Evolutionary conservation across 2,797 vertebrate genomes (phyloP).

Genomic region (Acanthurus tractus): DNA sequence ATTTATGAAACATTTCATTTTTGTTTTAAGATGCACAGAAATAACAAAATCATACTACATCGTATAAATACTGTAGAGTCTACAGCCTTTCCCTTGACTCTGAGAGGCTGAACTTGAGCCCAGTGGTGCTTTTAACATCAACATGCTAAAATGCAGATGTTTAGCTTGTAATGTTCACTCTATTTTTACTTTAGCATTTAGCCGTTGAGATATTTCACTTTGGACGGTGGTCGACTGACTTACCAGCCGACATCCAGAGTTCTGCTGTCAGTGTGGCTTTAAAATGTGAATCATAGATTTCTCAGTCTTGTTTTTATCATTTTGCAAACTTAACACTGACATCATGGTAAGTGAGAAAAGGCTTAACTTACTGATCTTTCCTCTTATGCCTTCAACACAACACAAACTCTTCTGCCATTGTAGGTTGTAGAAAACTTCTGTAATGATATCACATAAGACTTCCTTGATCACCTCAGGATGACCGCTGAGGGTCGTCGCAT

Average conservation of each 20-base stretch:
- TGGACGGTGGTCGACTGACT: not conserved
- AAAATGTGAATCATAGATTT: not conserved
- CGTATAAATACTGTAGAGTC: too few relatives aligned
- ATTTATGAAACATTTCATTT: too few relatives aligned
- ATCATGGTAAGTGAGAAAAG: not conserved
- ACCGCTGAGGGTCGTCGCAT: not conserved
- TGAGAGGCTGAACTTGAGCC: not conserved
- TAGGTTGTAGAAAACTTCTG: not conserved
- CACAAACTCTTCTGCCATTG: not conserved
- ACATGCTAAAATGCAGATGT: not conserved
- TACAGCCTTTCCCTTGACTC: not conserved
- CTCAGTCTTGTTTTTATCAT: too few relatives aligned
- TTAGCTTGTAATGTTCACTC: not conserved
- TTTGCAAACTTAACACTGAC: too few relatives aligned
- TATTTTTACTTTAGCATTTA: not conserved
- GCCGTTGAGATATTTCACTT: not conserved
- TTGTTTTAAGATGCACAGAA: too few relatives aligned
- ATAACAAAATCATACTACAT: too few relatives aligned
- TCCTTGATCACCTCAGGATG: not conserved
- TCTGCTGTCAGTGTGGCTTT: not conserved
- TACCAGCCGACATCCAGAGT: not conserved
- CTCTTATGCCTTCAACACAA: not conserved
- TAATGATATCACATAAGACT: not conserved
- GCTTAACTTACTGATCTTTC: not conserved
- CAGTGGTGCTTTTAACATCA: not conserved